phyloP scores from a whole-genome alignment of 2,888 invertebrate genomes.

The Perithous albicinctus region DNA sequence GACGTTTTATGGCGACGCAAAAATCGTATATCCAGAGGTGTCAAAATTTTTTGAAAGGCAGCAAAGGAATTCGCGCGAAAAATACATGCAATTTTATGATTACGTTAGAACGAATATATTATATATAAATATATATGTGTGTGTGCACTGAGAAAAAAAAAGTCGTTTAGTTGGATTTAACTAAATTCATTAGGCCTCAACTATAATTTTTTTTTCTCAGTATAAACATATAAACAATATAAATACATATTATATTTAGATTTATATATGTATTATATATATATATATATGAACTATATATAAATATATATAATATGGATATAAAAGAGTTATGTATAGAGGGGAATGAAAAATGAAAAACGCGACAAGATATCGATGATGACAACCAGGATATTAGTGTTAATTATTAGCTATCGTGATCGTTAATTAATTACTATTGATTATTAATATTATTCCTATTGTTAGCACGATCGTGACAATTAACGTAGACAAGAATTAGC shows the following conservation, averaged over 20 bases:
- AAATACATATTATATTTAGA: slow-evolving; percentile 76
- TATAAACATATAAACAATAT: slow-evolving; percentile 66
- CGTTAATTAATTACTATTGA: slow-evolving; percentile 68
- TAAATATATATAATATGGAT: slow-evolving; percentile 71
- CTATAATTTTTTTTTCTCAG: slow-evolving; percentile 3
- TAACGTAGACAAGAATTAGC: slow-evolving; percentile 38
- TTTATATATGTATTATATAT: slow-evolving; percentile 71
- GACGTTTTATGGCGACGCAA: slow-evolving; percentile 8
- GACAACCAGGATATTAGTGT: slow-evolving; percentile 65
- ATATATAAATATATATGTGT: slow-evolving; percentile 66
- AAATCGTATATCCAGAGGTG: slow-evolving; percentile 40
- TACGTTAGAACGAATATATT: slow-evolving; percentile 74
- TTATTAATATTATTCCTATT: slow-evolving; percentile 65
- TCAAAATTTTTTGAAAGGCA: slow-evolving; percentile 41
- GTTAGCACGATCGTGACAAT: slow-evolving; percentile 66
- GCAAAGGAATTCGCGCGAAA: slow-evolving; percentile 60
- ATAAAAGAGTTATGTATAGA: slow-evolving; percentile 76
- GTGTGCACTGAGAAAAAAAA: slow-evolving; percentile 3
- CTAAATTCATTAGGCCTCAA: background rate
- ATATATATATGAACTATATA: slow-evolving; percentile 70
- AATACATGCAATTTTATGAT: slow-evolving; percentile 71
- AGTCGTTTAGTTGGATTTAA: background rate
- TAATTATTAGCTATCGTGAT: slow-evolving; percentile 69
- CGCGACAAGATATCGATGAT: slow-evolving; percentile 60
- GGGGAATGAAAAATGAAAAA: slow-evolving; percentile 61